These are phyloP conservation scores for Axea sp. DNA, from an alignment of 2,888 invertebrate species.

Conservation along the genomic window DNA sequence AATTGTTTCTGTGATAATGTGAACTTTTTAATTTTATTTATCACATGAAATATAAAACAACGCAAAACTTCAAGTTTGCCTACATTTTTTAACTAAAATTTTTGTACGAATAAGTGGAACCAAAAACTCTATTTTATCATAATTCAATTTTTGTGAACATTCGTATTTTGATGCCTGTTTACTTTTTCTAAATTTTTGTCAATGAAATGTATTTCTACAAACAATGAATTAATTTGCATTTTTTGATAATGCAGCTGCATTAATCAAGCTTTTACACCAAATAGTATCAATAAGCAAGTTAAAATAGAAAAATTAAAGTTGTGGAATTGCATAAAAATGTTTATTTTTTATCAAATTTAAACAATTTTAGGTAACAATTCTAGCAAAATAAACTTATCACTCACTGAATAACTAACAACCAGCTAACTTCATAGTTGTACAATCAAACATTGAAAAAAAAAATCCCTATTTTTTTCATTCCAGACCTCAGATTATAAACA, in stretches of 20 bases:
- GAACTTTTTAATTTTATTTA: constrained; percentile 29
- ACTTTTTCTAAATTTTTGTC: constrained; percentile 24
- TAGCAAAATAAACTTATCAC: constrained; percentile 29
- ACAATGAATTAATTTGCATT: constrained; percentile 19
- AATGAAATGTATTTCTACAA: constrained; percentile 29
- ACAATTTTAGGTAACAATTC: constrained; percentile 19
- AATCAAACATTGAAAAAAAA: constrained; percentile 39
- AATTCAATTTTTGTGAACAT: constrained; percentile 13
- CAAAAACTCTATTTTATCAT: constrained; percentile 8
- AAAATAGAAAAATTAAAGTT: constrained; percentile 39
- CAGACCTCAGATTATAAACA: constrained; percentile 20
- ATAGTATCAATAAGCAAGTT: no score
- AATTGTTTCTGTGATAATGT: constrained; percentile 52
- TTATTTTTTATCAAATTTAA: constrained; percentile 45
- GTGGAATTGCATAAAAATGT: constrained; percentile 40
- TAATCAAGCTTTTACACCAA: constrained; percentile 57
- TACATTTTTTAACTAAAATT: constrained; percentile 8
- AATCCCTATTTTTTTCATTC: constrained; percentile 49
- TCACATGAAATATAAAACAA: constrained; percentile 11
- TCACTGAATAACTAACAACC: constrained; percentile 35
- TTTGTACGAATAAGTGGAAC: constrained; percentile 9
- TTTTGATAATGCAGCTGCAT: constrained; percentile 37
- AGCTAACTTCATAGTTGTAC: constrained; percentile 42
- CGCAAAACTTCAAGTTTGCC: constrained; percentile 15
- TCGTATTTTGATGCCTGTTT: constrained; percentile 32